Evolutionary conservation across 2,797 vertebrate genomes (phyloP).

Genomic region (Anabas testudineus): DNA sequence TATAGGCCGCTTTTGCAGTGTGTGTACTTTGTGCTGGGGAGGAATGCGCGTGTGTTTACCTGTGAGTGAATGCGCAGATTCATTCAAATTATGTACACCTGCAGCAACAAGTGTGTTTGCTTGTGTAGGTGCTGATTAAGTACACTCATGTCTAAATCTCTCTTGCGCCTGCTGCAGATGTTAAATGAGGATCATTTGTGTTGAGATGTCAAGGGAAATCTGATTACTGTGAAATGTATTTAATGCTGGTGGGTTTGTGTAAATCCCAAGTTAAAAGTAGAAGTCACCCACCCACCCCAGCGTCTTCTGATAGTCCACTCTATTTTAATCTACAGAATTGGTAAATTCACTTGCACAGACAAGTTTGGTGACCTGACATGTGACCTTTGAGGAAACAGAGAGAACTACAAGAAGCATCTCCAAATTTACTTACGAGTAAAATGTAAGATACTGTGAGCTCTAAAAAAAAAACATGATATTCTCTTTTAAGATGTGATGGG

Average conservation of each 20-base stretch:
- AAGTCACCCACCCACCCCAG: neutral
- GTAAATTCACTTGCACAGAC: neutral
- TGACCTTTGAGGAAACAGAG: constrained; percentile 1
- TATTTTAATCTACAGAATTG: neutral
- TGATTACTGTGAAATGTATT: constrained; percentile 23
- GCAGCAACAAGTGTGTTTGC: constrained; percentile 64
- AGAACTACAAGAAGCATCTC: neutral
- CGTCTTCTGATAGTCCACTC: neutral
- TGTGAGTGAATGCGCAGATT: constrained; percentile 26
- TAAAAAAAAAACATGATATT: constrained; percentile 14
- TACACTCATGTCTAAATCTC: constrained; percentile 46
- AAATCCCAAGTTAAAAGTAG: constrained; percentile 18
- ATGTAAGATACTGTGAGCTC: constrained; percentile 5
- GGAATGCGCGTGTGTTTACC: constrained; percentile 51
- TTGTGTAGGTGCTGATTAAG: constrained; percentile 42
- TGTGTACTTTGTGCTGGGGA: constrained; percentile 41
- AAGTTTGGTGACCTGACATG: neutral
- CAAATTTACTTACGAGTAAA: neutral
- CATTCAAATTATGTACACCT: constrained; percentile 54
- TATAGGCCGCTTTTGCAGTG: constrained; percentile 46
- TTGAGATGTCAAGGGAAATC: constrained; percentile 30
- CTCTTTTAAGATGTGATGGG: constrained; percentile 16
- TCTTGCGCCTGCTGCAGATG: constrained; percentile 10
- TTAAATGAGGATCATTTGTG: constrained; percentile 13
- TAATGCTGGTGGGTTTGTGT: constrained; percentile 25